These are phyloP conservation scores for Achlya flavicornis DNA, from an alignment of 2,888 invertebrate species.

Conservation along the genomic window DNA sequence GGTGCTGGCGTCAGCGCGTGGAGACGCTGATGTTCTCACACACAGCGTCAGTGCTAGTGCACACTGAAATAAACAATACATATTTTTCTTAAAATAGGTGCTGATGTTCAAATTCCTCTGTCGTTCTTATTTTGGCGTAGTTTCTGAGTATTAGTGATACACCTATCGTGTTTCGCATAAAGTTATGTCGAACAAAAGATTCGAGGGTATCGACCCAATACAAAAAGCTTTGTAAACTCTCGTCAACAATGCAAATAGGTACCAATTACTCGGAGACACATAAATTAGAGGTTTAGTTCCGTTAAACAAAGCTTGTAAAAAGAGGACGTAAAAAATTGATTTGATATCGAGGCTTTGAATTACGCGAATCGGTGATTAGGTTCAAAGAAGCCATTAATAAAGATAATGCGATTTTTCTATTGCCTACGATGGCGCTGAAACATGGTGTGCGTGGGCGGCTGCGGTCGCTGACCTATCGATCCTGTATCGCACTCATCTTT, in stretches of 20 bases:
- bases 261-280: constrained; percentile 63
- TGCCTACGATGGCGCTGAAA: constrained; percentile 51
- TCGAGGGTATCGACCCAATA: constrained; percentile 65
- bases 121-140: constrained; percentile 27
- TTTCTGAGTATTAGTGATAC: constrained; percentile 42
- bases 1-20: constrained; percentile 51
- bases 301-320: constrained; percentile 52
- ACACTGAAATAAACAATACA: constrained; percentile 48
- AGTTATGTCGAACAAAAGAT: constrained; percentile 62
- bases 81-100: not conserved
- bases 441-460: constrained; percentile 56
- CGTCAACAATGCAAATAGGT: constrained; percentile 63
- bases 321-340: constrained; percentile 45
- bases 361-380: constrained; percentile 39
- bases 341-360: constrained; percentile 27
- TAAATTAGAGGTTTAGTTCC: constrained; percentile 54
- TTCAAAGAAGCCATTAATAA: constrained; percentile 49
- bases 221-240: constrained; percentile 59
- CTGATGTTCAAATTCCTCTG: not conserved
- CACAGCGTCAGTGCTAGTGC: constrained; percentile 54
- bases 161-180: constrained; percentile 58
- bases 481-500: constrained; percentile 71
- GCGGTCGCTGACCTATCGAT: constrained; percentile 74
- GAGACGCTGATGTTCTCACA: constrained; percentile 57
- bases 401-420: constrained; percentile 42